Evolutionary conservation across 2,113 vertebrate genomes (phyloP).

Genomic region (Athene cunicularia): DNA sequence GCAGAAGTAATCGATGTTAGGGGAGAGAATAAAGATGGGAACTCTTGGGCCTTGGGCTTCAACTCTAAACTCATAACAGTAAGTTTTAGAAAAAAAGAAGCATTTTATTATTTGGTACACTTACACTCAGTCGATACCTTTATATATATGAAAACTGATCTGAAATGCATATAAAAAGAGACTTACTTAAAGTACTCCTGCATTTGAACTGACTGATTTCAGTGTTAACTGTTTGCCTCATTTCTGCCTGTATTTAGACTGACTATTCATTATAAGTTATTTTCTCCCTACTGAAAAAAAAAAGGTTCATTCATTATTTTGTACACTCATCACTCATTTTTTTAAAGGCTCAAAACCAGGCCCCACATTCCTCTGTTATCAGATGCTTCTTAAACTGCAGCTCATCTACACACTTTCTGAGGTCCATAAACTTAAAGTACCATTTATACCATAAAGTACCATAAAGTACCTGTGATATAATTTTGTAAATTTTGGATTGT

Average conservation of each 20-base stretch:
- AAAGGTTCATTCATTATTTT: not conserved
- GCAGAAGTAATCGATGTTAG: not conserved
- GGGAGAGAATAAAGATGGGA: not conserved
- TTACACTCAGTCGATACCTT: not conserved
- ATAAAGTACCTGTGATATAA: not conserved
- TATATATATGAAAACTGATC: not conserved
- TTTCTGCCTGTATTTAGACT: not conserved
- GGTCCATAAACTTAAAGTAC: not conserved
- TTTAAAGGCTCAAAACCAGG: not conserved
- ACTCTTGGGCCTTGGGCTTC: not conserved
- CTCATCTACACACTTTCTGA: not conserved
- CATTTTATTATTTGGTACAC: not conserved
- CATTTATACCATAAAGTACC: not conserved
- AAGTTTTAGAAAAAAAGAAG: not conserved
- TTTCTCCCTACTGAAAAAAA: not conserved
- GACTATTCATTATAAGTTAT: not conserved
- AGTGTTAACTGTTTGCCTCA: not conserved
- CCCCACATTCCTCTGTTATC: constrained; percentile 45
- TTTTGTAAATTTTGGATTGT: not conserved
- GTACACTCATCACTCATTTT: not conserved
- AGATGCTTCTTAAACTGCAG: constrained; percentile 15
- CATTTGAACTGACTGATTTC: not conserved
- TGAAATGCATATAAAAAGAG: not conserved
- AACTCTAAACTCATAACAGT: not conserved
- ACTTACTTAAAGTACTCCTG: not conserved